These are phyloP conservation scores for Polylopha cassiicola DNA, from an alignment of 2,888 invertebrate species.

Conservation along the genomic window DNA sequence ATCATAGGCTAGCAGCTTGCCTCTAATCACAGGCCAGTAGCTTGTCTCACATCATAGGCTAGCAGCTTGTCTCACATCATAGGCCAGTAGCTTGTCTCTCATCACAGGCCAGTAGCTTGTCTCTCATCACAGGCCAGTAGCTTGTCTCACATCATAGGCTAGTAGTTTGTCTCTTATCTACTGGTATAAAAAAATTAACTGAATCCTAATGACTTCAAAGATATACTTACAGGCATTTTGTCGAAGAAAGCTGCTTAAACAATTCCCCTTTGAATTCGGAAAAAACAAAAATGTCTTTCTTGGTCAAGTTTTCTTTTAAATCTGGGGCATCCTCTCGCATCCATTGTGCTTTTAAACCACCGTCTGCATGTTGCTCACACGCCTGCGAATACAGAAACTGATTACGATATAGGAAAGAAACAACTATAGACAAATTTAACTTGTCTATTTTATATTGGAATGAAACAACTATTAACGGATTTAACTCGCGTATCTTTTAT, in stretches of 20 bases:
- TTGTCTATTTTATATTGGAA: neutral
- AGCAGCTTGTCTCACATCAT: neutral
- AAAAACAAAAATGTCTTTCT: constrained; percentile 86
- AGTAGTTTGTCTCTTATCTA: neutral
- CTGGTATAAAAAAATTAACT: neutral
- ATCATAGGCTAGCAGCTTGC: neutral
- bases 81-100: too few relatives aligned
- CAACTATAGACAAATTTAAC: neutral
- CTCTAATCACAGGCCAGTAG: too few relatives aligned
- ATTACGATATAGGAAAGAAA: constrained; percentile 19
- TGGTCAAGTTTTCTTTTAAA: constrained; percentile 76
- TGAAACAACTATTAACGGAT: neutral
- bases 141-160: neutral
- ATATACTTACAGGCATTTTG: constrained; percentile 82
- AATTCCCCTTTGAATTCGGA: constrained; percentile 85
- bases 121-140: neutral
- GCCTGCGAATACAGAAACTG: constrained; percentile 54
- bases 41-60: neutral
- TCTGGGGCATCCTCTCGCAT: constrained; percentile 79
- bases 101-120: neutral
- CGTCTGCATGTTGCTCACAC: constrained; percentile 74
- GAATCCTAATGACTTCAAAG: constrained; percentile 1
- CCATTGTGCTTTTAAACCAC: constrained; percentile 80
- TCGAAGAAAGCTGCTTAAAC: constrained; percentile 80
- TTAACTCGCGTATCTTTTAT: too few relatives aligned